Percentiles rank a stretch among this genome's conserved stretches.
Conservation (phyloP, 2,113 vertebrate species). For the Riparia riparia region DNA sequence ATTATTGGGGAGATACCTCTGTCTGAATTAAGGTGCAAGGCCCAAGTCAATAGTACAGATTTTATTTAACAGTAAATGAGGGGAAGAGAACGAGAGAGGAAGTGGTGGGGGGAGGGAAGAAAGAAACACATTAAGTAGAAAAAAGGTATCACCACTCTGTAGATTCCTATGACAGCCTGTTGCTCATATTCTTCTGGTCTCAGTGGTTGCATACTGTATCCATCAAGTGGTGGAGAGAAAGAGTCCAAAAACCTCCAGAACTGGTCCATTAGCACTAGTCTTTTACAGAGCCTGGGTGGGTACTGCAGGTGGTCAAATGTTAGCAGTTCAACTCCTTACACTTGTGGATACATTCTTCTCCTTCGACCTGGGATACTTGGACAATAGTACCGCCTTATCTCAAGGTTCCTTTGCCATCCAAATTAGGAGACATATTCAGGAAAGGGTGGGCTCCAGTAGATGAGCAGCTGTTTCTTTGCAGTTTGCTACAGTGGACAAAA, state of each 20-base stretch:
- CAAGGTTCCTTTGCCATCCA: neutral
- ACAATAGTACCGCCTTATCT: neutral
- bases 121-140: neutral
- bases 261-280: neutral
- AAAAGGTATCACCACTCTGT: neutral
- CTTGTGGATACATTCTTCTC: neutral
- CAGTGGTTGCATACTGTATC: neutral
- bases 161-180: too few relatives aligned
- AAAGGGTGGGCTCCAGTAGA: neutral
- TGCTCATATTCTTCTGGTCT: neutral
- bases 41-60: neutral
- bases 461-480: neutral
- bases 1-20: neutral
- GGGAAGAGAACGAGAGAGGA: neutral
- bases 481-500: neutral
- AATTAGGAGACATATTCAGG: neutral
- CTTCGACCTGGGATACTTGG: neutral
- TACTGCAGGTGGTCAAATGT: neutral
- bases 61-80: neutral
- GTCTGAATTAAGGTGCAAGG: neutral
- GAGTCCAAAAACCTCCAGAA: neutral
- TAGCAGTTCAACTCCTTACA: neutral
- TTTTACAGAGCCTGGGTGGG: neutral
- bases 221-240: neutral
- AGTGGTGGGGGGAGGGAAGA: too few relatives aligned